A percentile compares a stretch with the other conserved stretches of the same genome.
Conservation (phyloP, 2,888 invertebrate genomes). For the Protophormia terraenovae region DNA sequence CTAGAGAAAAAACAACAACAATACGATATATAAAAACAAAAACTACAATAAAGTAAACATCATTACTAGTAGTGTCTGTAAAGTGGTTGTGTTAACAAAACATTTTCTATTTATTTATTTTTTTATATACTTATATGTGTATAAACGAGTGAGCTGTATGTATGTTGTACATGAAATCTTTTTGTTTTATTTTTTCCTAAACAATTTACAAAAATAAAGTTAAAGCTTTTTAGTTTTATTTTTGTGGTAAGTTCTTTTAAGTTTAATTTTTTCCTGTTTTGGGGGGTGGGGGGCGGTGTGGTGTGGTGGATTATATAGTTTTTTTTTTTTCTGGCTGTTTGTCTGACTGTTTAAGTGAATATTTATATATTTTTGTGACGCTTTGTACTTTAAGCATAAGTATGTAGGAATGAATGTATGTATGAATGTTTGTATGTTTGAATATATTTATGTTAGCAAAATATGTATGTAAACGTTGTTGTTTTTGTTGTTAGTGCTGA, state of each 20-base stretch:
- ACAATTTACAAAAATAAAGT: slow-evolving; percentile 32
- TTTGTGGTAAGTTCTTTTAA: slow-evolving; percentile 23
- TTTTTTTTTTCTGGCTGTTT: not conserved
- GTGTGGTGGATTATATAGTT: too few relatives aligned
- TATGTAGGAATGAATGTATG: not conserved
- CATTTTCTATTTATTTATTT: not conserved
- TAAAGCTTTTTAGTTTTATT: slow-evolving; percentile 29
- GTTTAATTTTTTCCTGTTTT: not conserved
- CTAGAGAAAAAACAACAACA: slow-evolving; percentile 15
- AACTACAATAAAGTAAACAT: not conserved
- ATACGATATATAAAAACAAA: not conserved
- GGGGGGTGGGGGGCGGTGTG: too few relatives aligned
- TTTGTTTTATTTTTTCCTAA: not conserved
- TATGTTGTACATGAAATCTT: not conserved
- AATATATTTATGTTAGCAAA: not conserved
- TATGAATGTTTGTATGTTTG: not conserved
- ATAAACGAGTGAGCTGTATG: not conserved
- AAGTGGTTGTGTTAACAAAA: not conserved
- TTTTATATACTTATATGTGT: not conserved
- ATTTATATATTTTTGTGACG: not conserved
- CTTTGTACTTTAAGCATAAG: not conserved
- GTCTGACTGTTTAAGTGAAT: slow-evolving; percentile 10
- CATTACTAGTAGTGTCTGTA: slow-evolving; percentile 20
- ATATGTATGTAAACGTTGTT: not conserved
- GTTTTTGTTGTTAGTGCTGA: too few relatives aligned